These are phyloP conservation scores for mouse (Mus musculus) DNA, from an alignment of 2,113 vertebrate species.

Conservation along the genomic window DNA sequence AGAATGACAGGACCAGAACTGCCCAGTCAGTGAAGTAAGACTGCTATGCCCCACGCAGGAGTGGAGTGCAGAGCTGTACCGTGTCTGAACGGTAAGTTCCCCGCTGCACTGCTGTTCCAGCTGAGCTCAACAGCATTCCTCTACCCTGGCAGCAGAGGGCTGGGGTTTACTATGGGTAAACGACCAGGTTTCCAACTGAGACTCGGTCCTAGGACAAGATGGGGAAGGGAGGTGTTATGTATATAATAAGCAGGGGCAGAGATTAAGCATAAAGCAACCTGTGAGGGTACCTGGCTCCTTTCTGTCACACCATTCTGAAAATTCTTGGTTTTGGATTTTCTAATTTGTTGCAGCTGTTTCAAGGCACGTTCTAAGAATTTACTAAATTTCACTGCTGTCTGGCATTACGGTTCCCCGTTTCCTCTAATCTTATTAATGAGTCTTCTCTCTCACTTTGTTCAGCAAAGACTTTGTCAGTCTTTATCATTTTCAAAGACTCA, in stretches of 20 bases:
- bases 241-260: too few species aligned
- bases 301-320: neutral
- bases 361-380: neutral
- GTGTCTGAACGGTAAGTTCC: neutral
- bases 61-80: neutral
- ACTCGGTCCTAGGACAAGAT: neutral
- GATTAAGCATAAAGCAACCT: neutral
- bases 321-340: neutral
- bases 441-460: neutral
- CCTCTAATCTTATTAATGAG: neutral
- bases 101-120: too few species aligned
- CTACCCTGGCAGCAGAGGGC: neutral
- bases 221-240: neutral
- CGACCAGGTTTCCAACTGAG: neutral
- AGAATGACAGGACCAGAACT: neutral
- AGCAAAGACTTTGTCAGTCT: neutral
- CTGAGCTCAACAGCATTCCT: neutral
- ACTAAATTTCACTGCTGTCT: neutral
- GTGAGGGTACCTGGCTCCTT: neutral
- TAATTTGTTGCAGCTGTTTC: neutral
- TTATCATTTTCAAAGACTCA: neutral
- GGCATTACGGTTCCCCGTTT: too few species aligned
- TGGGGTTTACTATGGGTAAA: neutral
- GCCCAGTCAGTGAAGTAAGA: neutral
- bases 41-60: neutral